A percentile compares a stretch with the other conserved stretches of the same genome.
Conservation (phyloP, 2,113 vertebrate genomes). For the Spermophilus dauricus region DNA sequence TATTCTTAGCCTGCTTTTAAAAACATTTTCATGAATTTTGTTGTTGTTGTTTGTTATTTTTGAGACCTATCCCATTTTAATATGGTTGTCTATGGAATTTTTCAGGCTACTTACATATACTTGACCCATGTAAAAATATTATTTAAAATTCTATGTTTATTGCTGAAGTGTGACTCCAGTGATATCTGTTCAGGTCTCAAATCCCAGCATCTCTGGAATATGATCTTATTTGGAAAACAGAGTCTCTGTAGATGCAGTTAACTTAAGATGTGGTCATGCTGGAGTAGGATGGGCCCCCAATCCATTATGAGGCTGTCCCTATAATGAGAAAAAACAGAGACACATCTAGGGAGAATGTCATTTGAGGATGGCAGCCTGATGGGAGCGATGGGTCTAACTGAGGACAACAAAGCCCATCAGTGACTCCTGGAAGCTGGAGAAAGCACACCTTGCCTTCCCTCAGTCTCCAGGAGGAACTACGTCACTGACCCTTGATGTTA, state of each 20-base stretch:
- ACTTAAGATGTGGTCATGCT: no score
- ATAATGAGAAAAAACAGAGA: not conserved
- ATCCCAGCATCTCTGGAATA: not conserved
- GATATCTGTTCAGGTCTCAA: not conserved
- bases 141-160: no score
- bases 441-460: not conserved
- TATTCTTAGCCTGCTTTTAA: not conserved
- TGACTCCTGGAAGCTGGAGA: no score
- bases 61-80: not conserved
- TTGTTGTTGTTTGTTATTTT: not conserved
- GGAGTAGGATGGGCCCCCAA: no score
- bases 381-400: no score
- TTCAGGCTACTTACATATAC: not conserved
- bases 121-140: not conserved
- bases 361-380: not conserved
- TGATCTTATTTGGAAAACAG: not conserved
- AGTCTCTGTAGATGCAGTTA: not conserved
- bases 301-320: no score
- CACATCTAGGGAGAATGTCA: not conserved
- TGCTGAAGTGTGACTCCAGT: not conserved
- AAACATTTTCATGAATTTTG: not conserved
- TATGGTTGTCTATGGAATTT: not conserved
- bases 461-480: not conserved
- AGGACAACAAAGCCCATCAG: no score
- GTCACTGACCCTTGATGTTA: not conserved